Percentiles rank a stretch among this genome's conserved stretches.
Conservation (phyloP, 2,888 invertebrate genomes). For the Himalopsyche anomala region DNA sequence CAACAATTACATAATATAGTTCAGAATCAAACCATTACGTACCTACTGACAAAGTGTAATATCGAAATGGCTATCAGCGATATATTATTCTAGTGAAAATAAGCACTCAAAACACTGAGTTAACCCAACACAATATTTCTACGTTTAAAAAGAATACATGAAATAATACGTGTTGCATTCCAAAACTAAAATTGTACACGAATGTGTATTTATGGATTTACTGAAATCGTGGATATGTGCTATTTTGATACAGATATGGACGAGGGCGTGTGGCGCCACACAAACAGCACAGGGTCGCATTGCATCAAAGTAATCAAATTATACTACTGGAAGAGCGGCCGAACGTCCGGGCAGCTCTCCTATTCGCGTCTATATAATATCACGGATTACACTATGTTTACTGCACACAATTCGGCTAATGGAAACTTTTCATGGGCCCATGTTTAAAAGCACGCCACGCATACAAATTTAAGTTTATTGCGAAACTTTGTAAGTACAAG, state of each 20-base stretch:
- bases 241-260: neutral
- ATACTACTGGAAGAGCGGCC: neutral
- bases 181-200: neutral
- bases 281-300: constrained; percentile 15
- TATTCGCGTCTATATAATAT: neutral
- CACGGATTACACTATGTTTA: constrained; percentile 13
- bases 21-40: too few relatives aligned
- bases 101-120: too few relatives aligned
- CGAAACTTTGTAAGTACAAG: neutral
- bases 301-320: constrained; percentile 26
- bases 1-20: too few relatives aligned
- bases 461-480: constrained; percentile 22
- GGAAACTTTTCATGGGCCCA: constrained; percentile 13
- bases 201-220: neutral
- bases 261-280: neutral
- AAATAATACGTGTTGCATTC: too few relatives aligned
- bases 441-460: constrained; percentile 8
- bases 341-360: neutral
- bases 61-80: too few relatives aligned
- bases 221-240: neutral
- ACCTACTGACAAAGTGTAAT: too few relatives aligned
- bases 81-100: too few relatives aligned
- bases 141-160: too few relatives aligned
- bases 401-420: constrained; percentile 11
- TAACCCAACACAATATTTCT: too few relatives aligned